Percentiles rank a stretch among this genome's conserved stretches.
phyloP scores from a whole-genome alignment of 2,888 invertebrate species.

The Acronicta aceris region DNA sequence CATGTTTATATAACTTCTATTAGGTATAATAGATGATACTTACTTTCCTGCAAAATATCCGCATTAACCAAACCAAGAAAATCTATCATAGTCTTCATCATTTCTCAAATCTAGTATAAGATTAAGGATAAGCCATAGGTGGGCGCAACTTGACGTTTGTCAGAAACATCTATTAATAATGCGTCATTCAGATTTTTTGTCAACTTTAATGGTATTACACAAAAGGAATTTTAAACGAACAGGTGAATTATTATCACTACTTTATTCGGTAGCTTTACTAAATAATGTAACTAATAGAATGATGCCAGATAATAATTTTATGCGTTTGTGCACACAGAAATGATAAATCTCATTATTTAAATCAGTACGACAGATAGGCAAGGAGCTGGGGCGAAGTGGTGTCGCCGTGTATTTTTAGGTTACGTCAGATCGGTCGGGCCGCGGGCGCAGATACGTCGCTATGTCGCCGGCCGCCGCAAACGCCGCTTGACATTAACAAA shows the following conservation, averaged over 20 bases:
- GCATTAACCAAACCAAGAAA: constrained; percentile 32
- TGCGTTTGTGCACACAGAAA: constrained; percentile 70
- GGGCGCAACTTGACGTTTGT: constrained; percentile 69
- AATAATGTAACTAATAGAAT: constrained; percentile 75
- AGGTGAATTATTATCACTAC: constrained; percentile 76
- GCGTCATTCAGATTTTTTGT: constrained; percentile 70
- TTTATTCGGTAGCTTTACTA: constrained; percentile 77
- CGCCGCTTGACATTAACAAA: constrained; percentile 85
- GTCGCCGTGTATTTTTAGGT: constrained; percentile 78
- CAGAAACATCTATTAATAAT: constrained; percentile 75
- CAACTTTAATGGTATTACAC: constrained; percentile 69
- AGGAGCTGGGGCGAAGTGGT: constrained; percentile 63
- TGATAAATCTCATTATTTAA: constrained; percentile 82
- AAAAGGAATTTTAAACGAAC: constrained; percentile 70
- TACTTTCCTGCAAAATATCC: constrained; percentile 34
- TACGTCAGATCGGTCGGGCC: constrained; percentile 69
- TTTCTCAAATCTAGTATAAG: constrained; percentile 51
- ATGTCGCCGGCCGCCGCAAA: constrained; percentile 64
- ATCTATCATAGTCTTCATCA: constrained; percentile 53
- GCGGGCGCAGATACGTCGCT: constrained; percentile 65
- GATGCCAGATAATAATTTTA: constrained; percentile 76
- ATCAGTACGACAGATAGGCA: constrained; percentile 75
- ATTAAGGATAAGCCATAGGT: constrained; percentile 64
- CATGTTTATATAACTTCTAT: neutral
- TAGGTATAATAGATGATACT: constrained; percentile 3